phyloP scores from a whole-genome alignment of 2,797 vertebrate species.

The Labroides dimidiatus region DNA sequence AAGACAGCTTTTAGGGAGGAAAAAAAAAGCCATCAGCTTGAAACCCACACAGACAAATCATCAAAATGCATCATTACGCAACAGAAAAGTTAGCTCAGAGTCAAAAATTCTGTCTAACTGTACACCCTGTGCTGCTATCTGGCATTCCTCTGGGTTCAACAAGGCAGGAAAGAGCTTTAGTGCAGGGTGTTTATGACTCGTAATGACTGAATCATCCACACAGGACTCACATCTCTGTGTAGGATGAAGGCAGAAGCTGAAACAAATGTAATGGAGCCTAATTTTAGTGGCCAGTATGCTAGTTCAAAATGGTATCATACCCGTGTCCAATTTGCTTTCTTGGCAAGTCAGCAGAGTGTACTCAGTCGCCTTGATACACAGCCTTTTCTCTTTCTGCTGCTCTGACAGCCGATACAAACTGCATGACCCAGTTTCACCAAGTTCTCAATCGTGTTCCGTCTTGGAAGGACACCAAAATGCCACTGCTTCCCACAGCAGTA shows the following conservation, averaged over 20 bases:
- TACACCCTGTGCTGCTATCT: conserved; percentile 9
- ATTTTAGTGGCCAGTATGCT: conserved; percentile 36
- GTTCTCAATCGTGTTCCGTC: conserved; percentile 47
- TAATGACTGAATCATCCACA: conserved; percentile 41
- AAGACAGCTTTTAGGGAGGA: neutral
- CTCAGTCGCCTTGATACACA: conserved; percentile 45
- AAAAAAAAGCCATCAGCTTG: neutral
- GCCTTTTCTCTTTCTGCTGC: conserved; percentile 30
- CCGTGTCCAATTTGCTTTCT: conserved; percentile 26
- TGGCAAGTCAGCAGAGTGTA: conserved; percentile 43
- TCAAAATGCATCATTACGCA: neutral
- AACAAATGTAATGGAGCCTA: conserved; percentile 27
- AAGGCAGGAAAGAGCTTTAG: conserved; percentile 13
- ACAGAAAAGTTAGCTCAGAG: conserved; percentile 4
- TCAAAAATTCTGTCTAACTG: conserved; percentile 28
- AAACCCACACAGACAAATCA: conserved; percentile 10
- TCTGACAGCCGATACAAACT: conserved; percentile 50
- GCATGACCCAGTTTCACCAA: conserved; percentile 63
- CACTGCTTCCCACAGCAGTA: conserved; percentile 40
- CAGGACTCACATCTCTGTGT: conserved; percentile 15
- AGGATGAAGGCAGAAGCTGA: conserved; percentile 27
- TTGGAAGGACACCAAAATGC: conserved; percentile 63
- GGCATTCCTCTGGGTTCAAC: conserved; percentile 27
- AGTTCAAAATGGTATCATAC: conserved; percentile 21
- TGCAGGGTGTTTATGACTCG: conserved; percentile 21